Base-by-base conservation (phyloP, 2,113 vertebrate genomes). In the Nettapus auritus region DNA sequence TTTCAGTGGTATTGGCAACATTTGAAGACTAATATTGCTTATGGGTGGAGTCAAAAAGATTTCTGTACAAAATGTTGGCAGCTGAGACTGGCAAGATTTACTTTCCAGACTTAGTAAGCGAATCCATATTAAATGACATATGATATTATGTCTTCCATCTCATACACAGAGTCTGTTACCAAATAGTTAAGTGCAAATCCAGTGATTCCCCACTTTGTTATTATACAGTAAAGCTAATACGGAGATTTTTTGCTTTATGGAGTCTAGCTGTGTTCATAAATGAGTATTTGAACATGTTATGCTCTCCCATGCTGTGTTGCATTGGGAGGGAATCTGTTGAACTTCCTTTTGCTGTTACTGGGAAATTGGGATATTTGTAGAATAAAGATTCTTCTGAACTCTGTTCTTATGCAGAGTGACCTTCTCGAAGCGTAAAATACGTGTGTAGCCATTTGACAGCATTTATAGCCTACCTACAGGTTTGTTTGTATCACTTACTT, bases 41-140 rank as follows among this genome's bases (percentile, higher is more conserved):
- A 75, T 90, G 88, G 93, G 90, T 93, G 90, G 88, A 93, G 93
- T 89, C 28, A 82, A 38, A 92, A 92, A 75, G 78, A 71, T 91
- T 88, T 85, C 82, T 94, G 25, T 92, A 69, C 53, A 82, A 91
- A 86, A 82, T 76, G 70, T 42, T 96, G 90, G 83, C 92, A 71
- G 28, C 77, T 73, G 53, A 69, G 25, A 38, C 77, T 93, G 80
- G 60, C 83, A 89, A 79, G 83, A 79, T 90, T 90, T 86, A 48
- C 55, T 87, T 94, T 86, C 69, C 74, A 88, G 74, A 69, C 50
- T 68, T 76, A 36, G n/a, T 79, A 86, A 90, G 81, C 16, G 71
- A 93, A 86, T 95, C 55, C 44, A 33, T 84, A 66, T 93, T 86
- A 86, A 81, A 56, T 75, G 78, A 6, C 12, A 2, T 52, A 44